Evolutionary conservation across 2,113 vertebrate genomes (phyloP).

Genomic region (Reinhardtius hippoglossoides): DNA sequence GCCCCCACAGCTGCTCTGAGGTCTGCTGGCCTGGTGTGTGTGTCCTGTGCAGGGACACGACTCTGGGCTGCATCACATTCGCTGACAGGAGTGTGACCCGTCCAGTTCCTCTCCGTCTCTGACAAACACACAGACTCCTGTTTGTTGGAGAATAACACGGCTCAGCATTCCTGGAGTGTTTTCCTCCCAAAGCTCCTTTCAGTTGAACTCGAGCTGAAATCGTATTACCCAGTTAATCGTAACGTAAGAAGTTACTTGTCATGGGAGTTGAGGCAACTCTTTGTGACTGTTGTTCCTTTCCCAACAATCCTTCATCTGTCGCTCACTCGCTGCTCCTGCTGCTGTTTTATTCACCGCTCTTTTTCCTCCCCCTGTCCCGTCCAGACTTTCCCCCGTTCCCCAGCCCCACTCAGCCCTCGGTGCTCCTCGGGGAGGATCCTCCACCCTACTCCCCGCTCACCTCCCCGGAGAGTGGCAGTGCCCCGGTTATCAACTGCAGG

Average conservation of each 20-base stretch:
- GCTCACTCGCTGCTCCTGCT: slow-evolving; percentile 10
- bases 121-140: slow-evolving; percentile 12
- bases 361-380: background rate
- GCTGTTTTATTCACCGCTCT: background rate
- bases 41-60: background rate
- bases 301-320: slow-evolving; percentile 29
- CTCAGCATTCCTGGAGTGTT: slow-evolving; percentile 73
- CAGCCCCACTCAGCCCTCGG: slow-evolving; percentile 84
- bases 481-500: slow-evolving; percentile 90
- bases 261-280: slow-evolving; percentile 52
- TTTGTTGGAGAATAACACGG: slow-evolving; percentile 22
- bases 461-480: slow-evolving; percentile 91
- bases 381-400: slow-evolving; percentile 87
- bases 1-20: background rate
- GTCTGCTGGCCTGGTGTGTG: background rate
- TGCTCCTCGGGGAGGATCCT: slow-evolving; percentile 90
- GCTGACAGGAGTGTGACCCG: background rate
- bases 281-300: slow-evolving; percentile 6
- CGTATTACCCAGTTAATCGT: slow-evolving; percentile 76
- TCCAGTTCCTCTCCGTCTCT: background rate
- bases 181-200: slow-evolving; percentile 74
- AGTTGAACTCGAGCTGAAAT: slow-evolving; percentile 74
- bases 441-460: slow-evolving; percentile 91
- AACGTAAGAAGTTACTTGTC: slow-evolving; percentile 50
- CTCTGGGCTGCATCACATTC: background rate